Conservation (phyloP, 2,888 invertebrate species). For the Netelia virgata region DNA sequence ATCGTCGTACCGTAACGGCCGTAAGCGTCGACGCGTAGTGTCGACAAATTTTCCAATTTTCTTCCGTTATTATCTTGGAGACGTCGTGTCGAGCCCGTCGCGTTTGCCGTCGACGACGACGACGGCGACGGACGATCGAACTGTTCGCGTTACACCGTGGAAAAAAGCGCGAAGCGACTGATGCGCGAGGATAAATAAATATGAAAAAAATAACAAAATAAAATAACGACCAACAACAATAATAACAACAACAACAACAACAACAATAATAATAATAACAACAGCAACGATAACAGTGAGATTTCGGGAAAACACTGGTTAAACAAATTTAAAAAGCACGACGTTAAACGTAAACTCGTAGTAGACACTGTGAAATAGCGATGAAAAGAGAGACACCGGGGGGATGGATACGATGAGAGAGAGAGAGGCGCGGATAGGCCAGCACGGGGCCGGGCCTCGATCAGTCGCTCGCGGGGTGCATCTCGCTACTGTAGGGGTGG, state of each 20-base stretch:
- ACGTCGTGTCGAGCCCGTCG: too few species aligned
- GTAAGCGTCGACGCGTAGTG: slow-evolving; percentile 31
- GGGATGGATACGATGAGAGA: slow-evolving; percentile 51
- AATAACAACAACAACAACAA: background rate
- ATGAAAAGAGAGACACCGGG: slow-evolving; percentile 46
- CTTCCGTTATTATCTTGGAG: too few species aligned
- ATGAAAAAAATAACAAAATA: too few species aligned
- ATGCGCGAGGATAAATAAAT: too few species aligned
- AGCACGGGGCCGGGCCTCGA: slow-evolving; percentile 74
- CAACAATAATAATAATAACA: background rate
- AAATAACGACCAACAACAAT: background rate
- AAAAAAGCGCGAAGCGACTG: too few species aligned
- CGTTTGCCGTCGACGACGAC: background rate
- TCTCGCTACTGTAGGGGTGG: slow-evolving; percentile 80
- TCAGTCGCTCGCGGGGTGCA: slow-evolving; percentile 81
- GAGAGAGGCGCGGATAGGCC: slow-evolving; percentile 66
- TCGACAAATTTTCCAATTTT: slow-evolving; percentile 17
- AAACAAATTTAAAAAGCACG: slow-evolving; percentile 2
- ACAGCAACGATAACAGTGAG: background rate
- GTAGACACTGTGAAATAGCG: slow-evolving; percentile 17
- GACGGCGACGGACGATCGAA: background rate
- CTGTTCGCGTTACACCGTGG: too few species aligned
- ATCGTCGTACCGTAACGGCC: slow-evolving; percentile 41
- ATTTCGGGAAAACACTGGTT: slow-evolving; percentile 11
- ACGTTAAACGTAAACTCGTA: background rate